Evolutionary conservation across 2,113 vertebrate species (phyloP).

Genomic region (Calypte anna): DNA sequence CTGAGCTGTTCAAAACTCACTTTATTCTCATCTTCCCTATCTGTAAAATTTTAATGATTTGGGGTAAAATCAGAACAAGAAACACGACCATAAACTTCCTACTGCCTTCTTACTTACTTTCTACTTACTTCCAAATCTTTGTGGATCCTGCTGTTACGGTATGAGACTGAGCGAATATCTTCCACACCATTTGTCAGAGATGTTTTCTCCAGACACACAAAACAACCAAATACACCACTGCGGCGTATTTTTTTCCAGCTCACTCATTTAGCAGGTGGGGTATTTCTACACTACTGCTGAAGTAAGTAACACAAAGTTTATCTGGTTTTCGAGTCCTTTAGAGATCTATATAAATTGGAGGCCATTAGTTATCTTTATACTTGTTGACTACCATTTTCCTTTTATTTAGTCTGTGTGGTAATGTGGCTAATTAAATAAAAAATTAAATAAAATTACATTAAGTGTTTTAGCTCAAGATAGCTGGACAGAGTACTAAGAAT

Average conservation of each 20-base stretch:
- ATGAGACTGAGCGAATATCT: not conserved
- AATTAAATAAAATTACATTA: not conserved
- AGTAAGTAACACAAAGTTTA: not conserved
- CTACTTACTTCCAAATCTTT: not conserved
- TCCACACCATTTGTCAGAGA: not conserved
- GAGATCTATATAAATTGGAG: not conserved
- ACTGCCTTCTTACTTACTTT: not conserved
- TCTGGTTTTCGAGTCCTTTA: not conserved
- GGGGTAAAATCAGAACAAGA: not conserved
- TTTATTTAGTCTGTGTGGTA: not conserved
- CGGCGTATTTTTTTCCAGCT: not conserved
- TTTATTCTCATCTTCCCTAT: not conserved
- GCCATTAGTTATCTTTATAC: not conserved
- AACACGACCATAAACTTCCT: not conserved
- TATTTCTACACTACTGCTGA: not conserved
- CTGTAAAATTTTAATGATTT: not conserved
- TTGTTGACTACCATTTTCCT: slow-evolving; percentile 9
- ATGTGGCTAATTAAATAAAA: not conserved
- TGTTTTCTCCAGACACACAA: not conserved
- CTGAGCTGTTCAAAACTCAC: not conserved
- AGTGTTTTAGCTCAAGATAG: not conserved
- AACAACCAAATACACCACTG: not conserved
- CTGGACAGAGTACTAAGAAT: not conserved
- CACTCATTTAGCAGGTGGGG: not conserved
- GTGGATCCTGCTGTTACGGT: not conserved